phyloP scores from a whole-genome alignment of 2,888 invertebrate species.

The Linnaemya vulpina region DNA sequence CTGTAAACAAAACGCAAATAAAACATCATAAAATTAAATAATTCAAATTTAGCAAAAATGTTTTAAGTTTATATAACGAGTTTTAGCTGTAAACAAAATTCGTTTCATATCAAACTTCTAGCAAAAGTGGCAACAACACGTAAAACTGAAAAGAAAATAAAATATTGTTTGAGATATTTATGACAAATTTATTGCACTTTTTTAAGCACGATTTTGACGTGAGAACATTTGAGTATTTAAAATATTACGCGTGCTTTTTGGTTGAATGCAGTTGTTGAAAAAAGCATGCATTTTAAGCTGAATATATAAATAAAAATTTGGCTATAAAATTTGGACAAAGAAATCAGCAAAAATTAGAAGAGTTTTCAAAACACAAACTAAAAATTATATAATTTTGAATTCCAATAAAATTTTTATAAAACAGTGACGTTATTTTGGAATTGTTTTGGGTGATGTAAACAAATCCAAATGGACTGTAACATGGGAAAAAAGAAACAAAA shows the following conservation, averaged over 20 bases:
- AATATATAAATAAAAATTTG: conserved; percentile 30
- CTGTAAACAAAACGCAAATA: neutral
- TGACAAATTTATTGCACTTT: conserved; percentile 22
- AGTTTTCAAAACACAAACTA: conserved; percentile 17
- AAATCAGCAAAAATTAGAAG: conserved; percentile 1
- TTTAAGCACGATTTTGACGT: conserved; percentile 41
- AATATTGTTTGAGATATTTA: neutral
- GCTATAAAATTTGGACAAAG: conserved; percentile 18
- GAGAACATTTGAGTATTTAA: conserved; percentile 62
- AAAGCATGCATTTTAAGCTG: conserved; percentile 12
- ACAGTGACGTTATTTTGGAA: neutral
- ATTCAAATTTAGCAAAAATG: neutral
- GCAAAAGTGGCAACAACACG: neutral
- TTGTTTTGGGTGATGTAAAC: neutral
- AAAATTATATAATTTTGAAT: conserved; percentile 44
- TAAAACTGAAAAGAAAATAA: conserved; percentile 9
- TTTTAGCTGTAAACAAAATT: neutral
- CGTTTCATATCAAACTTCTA: neutral
- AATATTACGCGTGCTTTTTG: conserved; percentile 53
- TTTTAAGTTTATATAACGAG: neutral
- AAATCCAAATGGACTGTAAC: too few species aligned
- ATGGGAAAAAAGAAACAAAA: neutral
- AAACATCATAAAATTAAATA: neutral
- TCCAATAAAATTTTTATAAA: neutral
- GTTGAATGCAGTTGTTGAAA: neutral